Conservation (phyloP, 2,888 invertebrate genomes). For the Pasiphila rectangulata region DNA sequence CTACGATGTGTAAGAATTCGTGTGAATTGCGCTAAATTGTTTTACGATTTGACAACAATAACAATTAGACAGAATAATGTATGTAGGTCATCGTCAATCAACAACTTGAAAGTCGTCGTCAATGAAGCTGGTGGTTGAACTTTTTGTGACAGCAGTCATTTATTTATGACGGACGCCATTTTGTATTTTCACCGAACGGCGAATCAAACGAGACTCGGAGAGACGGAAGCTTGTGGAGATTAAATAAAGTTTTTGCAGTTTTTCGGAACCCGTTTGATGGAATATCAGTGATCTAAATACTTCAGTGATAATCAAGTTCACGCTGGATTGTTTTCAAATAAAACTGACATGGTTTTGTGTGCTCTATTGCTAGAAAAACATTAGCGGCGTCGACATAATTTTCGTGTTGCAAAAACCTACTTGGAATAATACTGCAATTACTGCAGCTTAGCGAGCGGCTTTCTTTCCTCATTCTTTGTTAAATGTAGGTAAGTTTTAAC, state of each 20-base stretch:
- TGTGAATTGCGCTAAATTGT: slow-evolving; percentile 12
- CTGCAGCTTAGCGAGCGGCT: neutral
- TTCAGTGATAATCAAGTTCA: neutral
- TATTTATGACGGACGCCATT: slow-evolving; percentile 56
- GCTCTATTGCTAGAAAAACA: slow-evolving; percentile 8
- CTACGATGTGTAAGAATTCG: neutral
- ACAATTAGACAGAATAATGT: slow-evolving; percentile 1
- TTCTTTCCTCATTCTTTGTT: slow-evolving; percentile 4
- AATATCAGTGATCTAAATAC: slow-evolving; percentile 2
- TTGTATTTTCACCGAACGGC: slow-evolving; percentile 57
- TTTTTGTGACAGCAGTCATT: slow-evolving; percentile 40
- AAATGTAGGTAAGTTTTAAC: slow-evolving; percentile 28
- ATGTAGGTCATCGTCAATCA: slow-evolving; percentile 8
- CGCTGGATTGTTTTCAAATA: slow-evolving; percentile 16
- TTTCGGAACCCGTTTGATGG: slow-evolving; percentile 20
- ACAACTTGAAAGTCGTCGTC: slow-evolving; percentile 15
- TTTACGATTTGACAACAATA: slow-evolving; percentile 13
- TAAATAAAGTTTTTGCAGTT: slow-evolving; percentile 31
- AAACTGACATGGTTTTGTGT: slow-evolving; percentile 9
- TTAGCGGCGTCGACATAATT: slow-evolving; percentile 18
- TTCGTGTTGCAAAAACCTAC: slow-evolving; percentile 9
- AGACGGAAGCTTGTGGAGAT: slow-evolving; percentile 60
- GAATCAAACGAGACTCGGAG: slow-evolving; percentile 37
- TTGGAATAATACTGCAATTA: neutral
- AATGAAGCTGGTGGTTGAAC: slow-evolving; percentile 17